phyloP scores from a whole-genome alignment of 2,797 vertebrate genomes.

The Phalanger gymnotis region DNA sequence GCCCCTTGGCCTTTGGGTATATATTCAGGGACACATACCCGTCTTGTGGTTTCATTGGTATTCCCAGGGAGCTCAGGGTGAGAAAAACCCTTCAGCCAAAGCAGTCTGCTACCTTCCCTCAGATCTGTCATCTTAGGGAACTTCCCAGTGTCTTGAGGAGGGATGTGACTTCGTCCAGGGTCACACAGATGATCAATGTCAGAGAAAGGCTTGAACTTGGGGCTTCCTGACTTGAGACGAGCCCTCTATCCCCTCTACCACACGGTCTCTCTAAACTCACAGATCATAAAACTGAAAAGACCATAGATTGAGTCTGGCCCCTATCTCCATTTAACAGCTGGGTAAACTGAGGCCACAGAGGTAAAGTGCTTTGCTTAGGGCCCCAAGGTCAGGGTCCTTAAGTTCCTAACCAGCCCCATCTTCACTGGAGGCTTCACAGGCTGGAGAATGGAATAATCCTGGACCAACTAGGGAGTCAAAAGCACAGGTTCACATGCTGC shows the following conservation, averaged over 20 bases:
- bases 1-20: neutral
- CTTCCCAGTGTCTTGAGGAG: neutral
- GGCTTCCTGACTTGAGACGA: neutral
- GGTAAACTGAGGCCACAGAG: neutral
- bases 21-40: neutral
- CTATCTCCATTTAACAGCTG: neutral
- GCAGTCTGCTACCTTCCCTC: neutral
- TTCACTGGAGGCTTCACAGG: neutral
- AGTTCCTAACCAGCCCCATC: too few relatives aligned
- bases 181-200: neutral
- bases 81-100: neutral
- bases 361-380: neutral
- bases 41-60: neutral
- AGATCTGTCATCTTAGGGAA: neutral
- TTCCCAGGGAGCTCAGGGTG: neutral
- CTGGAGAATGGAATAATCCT: neutral
- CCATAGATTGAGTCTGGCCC: neutral
- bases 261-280: neutral
- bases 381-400: too few relatives aligned
- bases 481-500: neutral
- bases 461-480: neutral
- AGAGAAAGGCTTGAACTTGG: neutral
- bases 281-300: too few relatives aligned
- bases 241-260: neutral
- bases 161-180: neutral